Evolutionary conservation across 2,797 vertebrate genomes (phyloP).

Genomic region (Catharus ustulatus): DNA sequence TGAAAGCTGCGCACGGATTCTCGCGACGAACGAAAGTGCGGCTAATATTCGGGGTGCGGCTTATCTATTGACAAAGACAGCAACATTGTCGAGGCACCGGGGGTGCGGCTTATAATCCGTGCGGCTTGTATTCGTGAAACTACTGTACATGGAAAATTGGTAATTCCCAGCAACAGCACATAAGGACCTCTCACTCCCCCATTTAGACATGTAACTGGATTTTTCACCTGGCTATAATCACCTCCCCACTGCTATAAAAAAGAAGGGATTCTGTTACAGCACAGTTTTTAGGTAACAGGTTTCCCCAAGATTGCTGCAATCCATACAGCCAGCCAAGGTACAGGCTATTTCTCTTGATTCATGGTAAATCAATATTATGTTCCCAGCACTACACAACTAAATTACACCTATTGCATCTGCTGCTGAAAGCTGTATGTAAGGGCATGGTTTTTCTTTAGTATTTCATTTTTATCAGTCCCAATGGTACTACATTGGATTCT

Average conservation of each 20-base stretch:
- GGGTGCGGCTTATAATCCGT: too few relatives aligned
- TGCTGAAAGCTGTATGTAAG: constrained; percentile 46
- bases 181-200: background rate
- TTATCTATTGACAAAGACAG: too few relatives aligned
- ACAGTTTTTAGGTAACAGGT: constrained; percentile 17
- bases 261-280: background rate
- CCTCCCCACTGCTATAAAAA: background rate
- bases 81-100: too few relatives aligned
- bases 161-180: background rate
- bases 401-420: constrained; percentile 48
- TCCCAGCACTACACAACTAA: constrained; percentile 55
- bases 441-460: constrained; percentile 28
- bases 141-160: background rate
- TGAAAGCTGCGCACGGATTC: too few relatives aligned
- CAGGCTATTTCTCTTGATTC: constrained; percentile 62
- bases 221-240: background rate
- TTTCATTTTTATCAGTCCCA: constrained; percentile 65
- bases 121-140: too few relatives aligned
- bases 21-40: too few relatives aligned
- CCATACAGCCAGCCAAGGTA: background rate
- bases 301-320: background rate
- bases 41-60: too few relatives aligned
- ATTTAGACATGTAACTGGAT: background rate
- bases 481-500: background rate
- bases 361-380: constrained; percentile 68